phyloP scores from a whole-genome alignment of 2,113 vertebrate species.

The Dendropsophus ebraccatus region DNA sequence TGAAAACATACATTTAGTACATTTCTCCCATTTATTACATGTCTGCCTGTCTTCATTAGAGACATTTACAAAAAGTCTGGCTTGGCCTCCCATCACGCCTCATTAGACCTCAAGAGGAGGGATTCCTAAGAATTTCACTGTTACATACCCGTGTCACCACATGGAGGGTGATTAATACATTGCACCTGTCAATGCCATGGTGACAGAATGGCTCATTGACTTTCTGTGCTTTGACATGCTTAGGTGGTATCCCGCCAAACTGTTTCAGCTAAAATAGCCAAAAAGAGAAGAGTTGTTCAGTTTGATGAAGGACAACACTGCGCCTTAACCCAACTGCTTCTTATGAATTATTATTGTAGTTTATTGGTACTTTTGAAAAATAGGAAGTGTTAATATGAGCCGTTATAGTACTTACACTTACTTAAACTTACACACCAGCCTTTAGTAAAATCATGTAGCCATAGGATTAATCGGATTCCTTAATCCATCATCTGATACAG shows the following conservation, averaged over 20 bases:
- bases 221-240: background rate
- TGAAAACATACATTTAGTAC: background rate
- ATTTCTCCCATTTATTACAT: background rate
- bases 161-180: slow-evolving; percentile 5
- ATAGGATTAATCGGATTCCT: too few relatives aligned
- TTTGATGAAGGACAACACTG: background rate
- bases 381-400: too few relatives aligned
- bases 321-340: background rate
- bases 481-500: too few relatives aligned
- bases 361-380: background rate
- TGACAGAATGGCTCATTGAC: slow-evolving; percentile 7
- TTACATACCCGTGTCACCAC: slow-evolving; percentile 17
- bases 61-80: background rate
- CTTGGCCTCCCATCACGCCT: background rate
- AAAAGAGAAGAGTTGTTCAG: background rate
- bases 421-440: too few relatives aligned
- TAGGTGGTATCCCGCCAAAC: background rate
- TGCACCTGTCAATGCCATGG: background rate
- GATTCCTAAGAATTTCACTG: slow-evolving; percentile 6
- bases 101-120: slow-evolving; percentile 21
- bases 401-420: too few relatives aligned
- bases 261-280: background rate
- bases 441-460: too few relatives aligned
- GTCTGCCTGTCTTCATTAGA: slow-evolving; percentile 16
- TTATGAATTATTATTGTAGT: background rate